Evolutionary conservation across 2,797 vertebrate species (phyloP).

Genomic region (Sparidentex hasta): DNA sequence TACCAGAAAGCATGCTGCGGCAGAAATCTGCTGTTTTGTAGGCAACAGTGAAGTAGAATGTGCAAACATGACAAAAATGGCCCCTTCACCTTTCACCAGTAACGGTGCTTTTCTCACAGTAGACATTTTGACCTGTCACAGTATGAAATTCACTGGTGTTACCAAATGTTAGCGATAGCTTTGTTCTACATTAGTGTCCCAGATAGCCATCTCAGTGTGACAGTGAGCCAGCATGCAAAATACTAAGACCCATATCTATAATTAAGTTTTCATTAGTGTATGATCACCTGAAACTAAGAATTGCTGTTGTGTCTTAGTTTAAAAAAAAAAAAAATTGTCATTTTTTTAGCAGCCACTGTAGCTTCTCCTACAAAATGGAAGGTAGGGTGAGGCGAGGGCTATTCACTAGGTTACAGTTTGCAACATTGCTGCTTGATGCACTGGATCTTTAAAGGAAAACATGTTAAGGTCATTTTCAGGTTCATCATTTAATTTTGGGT

Average conservation of each 20-base stretch:
- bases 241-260: background rate
- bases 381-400: no score
- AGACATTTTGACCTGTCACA: background rate
- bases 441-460: no score
- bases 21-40: background rate
- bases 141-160: background rate
- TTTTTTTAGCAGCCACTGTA: no score
- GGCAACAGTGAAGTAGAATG: background rate
- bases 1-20: constrained; percentile 1
- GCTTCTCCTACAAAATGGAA: no score
- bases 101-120: background rate
- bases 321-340: no score
- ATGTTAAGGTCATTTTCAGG: no score
- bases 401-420: no score
- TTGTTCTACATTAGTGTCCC: background rate
- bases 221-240: background rate
- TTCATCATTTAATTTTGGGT: no score
- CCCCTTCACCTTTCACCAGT: constrained; percentile 14
- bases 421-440: no score
- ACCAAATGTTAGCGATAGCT: background rate
- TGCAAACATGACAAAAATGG: background rate
- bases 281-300: no score
- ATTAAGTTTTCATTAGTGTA: no score
- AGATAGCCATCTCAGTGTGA: background rate
- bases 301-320: no score